Conservation (phyloP, 2,113 vertebrate species). For the Brachyhypopomus occidentalis region DNA sequence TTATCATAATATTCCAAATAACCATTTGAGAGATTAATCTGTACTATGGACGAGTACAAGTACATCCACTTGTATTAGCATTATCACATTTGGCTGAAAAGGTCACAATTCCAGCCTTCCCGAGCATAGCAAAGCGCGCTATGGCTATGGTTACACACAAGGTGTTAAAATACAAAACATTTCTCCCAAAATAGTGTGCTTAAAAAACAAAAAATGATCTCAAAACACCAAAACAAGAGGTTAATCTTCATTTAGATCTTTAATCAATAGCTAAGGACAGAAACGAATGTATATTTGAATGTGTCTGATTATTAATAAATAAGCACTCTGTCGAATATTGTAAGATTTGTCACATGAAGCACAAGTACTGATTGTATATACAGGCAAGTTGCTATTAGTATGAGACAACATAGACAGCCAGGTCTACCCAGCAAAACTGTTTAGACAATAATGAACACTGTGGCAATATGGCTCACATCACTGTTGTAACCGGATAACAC, state of each 20-base stretch:
- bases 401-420: slow-evolving; percentile 15
- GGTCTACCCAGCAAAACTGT: slow-evolving; percentile 8
- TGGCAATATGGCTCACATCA: neutral
- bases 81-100: neutral
- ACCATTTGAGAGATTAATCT: too few relatives aligned
- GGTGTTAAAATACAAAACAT: neutral
- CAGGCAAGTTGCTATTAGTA: slow-evolving; percentile 4
- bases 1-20: too few relatives aligned
- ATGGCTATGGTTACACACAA: neutral
- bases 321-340: slow-evolving; percentile 32
- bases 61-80: neutral
- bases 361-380: slow-evolving; percentile 4
- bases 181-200: too few relatives aligned
- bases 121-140: neutral
- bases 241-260: neutral
- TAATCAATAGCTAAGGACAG: slow-evolving; percentile 19
- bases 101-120: neutral
- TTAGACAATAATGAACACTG: neutral
- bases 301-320: slow-evolving; percentile 58
- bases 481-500: slow-evolving; percentile 10
- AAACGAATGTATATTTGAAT: slow-evolving; percentile 47
- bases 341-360: slow-evolving; percentile 51
- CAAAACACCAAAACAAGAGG: neutral
- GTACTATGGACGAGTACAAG: neutral
- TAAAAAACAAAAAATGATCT: slow-evolving; percentile 10